Conservation (phyloP, 2,113 vertebrate genomes). For the Ibidorhyncha struthersii region DNA sequence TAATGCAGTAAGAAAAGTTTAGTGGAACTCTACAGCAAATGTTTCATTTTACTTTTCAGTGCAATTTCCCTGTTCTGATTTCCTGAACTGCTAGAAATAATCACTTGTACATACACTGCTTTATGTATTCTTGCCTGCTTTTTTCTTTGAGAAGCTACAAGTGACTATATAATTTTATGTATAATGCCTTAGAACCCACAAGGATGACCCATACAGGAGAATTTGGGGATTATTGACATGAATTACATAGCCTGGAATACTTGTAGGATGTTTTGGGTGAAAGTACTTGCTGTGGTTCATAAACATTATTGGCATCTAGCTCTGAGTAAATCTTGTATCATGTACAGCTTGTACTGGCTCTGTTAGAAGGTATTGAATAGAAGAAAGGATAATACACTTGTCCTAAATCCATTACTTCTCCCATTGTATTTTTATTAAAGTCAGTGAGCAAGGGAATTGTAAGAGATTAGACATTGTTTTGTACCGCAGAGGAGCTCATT, state of each 20-base stretch:
- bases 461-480: conserved; percentile 55
- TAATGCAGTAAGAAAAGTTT: background rate
- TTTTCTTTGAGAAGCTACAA: background rate
- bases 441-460: conserved; percentile 29
- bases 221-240: background rate
- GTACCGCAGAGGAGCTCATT: background rate
- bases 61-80: background rate
- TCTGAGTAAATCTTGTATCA: background rate
- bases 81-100: background rate
- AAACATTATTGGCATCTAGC: background rate
- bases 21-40: background rate
- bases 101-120: background rate
- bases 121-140: background rate
- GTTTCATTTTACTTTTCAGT: background rate
- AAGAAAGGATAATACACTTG: conserved; percentile 1
- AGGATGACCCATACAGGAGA: background rate
- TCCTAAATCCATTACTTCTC: conserved; percentile 41
- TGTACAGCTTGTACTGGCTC: background rate
- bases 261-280: background rate
- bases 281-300: background rate
- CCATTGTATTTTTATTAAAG: conserved; percentile 53
- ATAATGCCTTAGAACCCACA: background rate
- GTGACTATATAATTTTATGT: background rate
- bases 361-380: background rate
- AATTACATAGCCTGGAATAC: background rate